Evolutionary conservation across 2,113 vertebrate species (phyloP), one percentile per base, ranked within the genome.

Genomic region (Macquaria ambigua): DNA sequence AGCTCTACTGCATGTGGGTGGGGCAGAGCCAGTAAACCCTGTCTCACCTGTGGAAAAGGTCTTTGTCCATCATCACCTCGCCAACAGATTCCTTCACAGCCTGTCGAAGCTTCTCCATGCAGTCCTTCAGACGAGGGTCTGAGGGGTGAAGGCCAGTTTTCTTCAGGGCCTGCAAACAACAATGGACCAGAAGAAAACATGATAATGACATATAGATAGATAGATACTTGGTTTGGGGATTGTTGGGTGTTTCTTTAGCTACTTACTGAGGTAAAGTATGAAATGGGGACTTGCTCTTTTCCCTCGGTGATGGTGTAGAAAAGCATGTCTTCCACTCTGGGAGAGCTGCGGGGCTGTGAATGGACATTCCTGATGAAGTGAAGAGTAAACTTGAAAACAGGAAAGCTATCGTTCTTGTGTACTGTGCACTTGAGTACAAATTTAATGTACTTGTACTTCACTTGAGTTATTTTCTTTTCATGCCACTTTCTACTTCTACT

Each of bases 231-330:
- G 11, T 43, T 43, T 43, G 2, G 28, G 15, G 70, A 70, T 15
- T 43, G 21, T 37, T 21, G 6, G 4, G 6, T 53, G 46, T 62
- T 31, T 59, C 9, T 63, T n/a, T 7, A 16, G 39, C 39, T 56
- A 93, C 96, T 95, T 91, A 97, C 97, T 73, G 94, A 91, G 50
- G 93, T 96, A 75, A 97, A 97, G 82, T 95, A 91, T 83, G 97
- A 94, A 71, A 97, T 92, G 14, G 97, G 96, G 59, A 97, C 93
- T 62, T 93, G 93, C 39, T 97, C 96, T 81, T 96, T 94, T 75
- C 97, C 97, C 41, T 97, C 94, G 4, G 96, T 97, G 90, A 97
- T 95, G 37, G 96, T 97, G 92, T 97, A 96, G 94, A 97, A 97
- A 50, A 97, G 96, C 93, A 97, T 94, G 70, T 97, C 95, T 20